Evolutionary conservation across 2,113 vertebrate genomes (phyloP).

Genomic region (Sphyrna mokarran): DNA sequence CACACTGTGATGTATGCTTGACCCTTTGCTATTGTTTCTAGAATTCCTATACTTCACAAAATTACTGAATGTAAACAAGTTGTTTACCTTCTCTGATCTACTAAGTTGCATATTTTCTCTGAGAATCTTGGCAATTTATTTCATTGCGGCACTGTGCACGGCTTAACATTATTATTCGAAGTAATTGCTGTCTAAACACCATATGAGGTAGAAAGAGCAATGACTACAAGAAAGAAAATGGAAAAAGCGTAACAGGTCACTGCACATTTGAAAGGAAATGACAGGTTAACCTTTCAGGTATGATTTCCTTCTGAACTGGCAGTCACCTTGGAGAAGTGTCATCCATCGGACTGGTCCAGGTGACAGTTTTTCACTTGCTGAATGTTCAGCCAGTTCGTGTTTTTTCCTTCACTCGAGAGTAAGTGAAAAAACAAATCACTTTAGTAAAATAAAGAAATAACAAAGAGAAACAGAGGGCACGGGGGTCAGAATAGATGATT

Average conservation of each 20-base stretch:
- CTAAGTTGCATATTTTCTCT: background rate
- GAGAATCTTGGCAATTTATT: background rate
- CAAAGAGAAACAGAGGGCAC: background rate
- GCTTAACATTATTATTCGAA: background rate
- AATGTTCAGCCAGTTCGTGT: background rate
- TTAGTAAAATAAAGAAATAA: background rate
- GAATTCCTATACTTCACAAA: background rate
- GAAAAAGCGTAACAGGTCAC: background rate
- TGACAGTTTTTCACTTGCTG: background rate
- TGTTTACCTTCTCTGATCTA: background rate
- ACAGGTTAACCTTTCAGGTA: background rate
- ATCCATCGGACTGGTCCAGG: background rate
- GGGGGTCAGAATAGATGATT: no score
- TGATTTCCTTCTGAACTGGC: slow-evolving; percentile 4
- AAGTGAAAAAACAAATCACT: background rate
- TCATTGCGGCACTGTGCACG: background rate
- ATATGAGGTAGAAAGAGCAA: background rate
- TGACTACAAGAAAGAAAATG: background rate
- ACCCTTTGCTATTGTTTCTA: background rate
- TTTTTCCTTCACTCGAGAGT: background rate
- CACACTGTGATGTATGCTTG: background rate
- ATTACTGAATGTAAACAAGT: background rate
- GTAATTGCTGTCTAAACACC: background rate
- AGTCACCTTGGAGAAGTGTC: background rate
- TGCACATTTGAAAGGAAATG: background rate